Conservation (phyloP, 2,888 invertebrate genomes). For the Patella depressa region DNA sequence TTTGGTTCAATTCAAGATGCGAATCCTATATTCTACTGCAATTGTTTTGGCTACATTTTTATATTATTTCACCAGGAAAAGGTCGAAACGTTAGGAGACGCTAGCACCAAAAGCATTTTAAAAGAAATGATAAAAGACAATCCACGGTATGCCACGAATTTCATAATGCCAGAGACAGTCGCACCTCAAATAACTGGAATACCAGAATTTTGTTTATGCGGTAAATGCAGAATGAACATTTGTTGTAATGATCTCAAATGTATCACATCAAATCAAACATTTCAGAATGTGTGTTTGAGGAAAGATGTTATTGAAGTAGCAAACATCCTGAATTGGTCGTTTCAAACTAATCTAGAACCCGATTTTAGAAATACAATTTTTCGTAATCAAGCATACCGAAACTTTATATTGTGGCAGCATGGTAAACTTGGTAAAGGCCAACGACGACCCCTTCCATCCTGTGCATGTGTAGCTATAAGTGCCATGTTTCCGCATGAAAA, state of each 20-base stretch:
- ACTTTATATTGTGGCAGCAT: slow-evolving; percentile 19
- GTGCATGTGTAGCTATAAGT: not conserved
- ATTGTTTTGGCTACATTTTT: too few relatives aligned
- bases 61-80: too few relatives aligned
- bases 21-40: too few relatives aligned
- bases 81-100: too few relatives aligned
- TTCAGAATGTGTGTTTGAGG: slow-evolving; percentile 13
- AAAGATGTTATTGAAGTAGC: slow-evolving; percentile 17
- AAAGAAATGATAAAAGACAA: too few relatives aligned
- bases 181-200: too few relatives aligned
- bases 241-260: not conserved
- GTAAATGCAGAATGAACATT: slow-evolving; percentile 14
- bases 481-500: not conserved
- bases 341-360: not conserved
- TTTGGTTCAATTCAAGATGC: too few relatives aligned
- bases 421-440: slow-evolving; percentile 7
- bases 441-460: slow-evolving; percentile 7
- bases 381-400: slow-evolving; percentile 15
- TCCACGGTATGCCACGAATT: too few relatives aligned
- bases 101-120: too few relatives aligned
- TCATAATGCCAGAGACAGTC: too few relatives aligned
- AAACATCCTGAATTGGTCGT: slow-evolving; percentile 15
- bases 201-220: not conserved
- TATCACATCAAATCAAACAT: slow-evolving; percentile 13
- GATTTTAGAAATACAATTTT: slow-evolving; percentile 1